Base-by-base conservation (phyloP, 2,797 vertebrate species). In the Taenioides sp. region DNA sequence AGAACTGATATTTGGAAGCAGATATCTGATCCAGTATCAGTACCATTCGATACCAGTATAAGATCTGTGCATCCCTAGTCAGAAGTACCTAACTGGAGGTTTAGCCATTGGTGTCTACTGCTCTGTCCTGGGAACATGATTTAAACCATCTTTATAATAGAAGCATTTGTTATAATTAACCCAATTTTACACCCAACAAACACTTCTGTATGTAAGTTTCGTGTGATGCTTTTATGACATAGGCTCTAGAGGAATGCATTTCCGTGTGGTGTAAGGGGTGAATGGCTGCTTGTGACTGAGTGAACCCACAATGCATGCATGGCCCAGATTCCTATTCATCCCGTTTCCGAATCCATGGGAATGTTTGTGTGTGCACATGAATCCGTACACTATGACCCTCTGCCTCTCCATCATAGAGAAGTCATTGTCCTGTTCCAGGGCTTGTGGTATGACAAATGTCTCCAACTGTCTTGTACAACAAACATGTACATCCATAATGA, bases 301-400 rank as follows among this genome's bases (percentile, higher is more conserved):
- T 79, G 81, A 77, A 84, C 88, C 86, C 87, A 86, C 77, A 82
- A 84, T 65, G 83, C 77, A 82, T 75, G 86, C 84, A 79, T 86
- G 89, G 87, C 89, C 88, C 87, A 87, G 86, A 92, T 91, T 92
- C 87, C 87, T 82, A 75, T 78, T 83, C 73, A 80, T 77, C 66
- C 86, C 71, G 86, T 80, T 86, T 76, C 72, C 84, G 84, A 89
- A 88, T 89, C 83, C 80, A 86, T 87, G 87, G 79, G 89, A 91
- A 89, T 91, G 87, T 89, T 84, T 90, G 86, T 82, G 75, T 82
- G 78, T 83, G 82, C 73, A 78, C 75, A 70, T 87, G 78, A 76
- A 79, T 82, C 78, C 73, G 72, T 87, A 79, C 80, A 75, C 76
- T 67, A 75, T 65, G 71, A 72, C 77, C 71, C 75, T 88, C 82